A percentile compares a stretch with the other conserved stretches of the same genome.
Conservation (phyloP, 2,113 vertebrate genomes). For the Nerophis lumbriciformis region DNA sequence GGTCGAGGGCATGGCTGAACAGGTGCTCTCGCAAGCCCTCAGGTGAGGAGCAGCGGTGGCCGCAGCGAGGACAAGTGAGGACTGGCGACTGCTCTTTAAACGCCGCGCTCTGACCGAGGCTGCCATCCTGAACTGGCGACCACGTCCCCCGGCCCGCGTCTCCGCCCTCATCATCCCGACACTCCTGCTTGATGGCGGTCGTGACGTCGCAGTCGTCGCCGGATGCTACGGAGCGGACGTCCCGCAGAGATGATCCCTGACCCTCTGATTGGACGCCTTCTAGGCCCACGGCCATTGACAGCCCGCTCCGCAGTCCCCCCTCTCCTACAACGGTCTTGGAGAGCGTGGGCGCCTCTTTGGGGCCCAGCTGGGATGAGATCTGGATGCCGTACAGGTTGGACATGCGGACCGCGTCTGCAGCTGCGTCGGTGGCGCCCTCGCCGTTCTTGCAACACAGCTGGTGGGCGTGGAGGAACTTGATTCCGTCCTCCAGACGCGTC, state of each 20-base stretch:
- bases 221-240: conserved; percentile 65
- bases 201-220: conserved; percentile 76
- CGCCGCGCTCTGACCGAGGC: conserved; percentile 51
- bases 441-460: conserved; percentile 81
- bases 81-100: conserved; percentile 69
- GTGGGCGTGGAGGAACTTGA: conserved; percentile 93
- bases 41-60: conserved; percentile 83
- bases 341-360: conserved; percentile 65
- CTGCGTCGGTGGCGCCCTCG: conserved; percentile 71
- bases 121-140: conserved; percentile 58
- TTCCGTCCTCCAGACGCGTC: conserved; percentile 88
- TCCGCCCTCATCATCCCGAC: conserved; percentile 75
- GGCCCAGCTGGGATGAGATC: conserved; percentile 86
- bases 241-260: conserved; percentile 57
- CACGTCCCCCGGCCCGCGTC: conserved; percentile 56
- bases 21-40: conserved; percentile 83
- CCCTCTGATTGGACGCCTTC: conserved; percentile 72
- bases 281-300: conserved; percentile 80
- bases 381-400: conserved; percentile 97
- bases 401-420: conserved; percentile 78
- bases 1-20: conserved; percentile 81
- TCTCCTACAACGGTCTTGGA: conserved; percentile 66
- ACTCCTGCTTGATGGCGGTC: conserved; percentile 82
- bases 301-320: conserved; percentile 61
- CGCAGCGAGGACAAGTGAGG: conserved; percentile 88